Percentiles rank a stretch among this genome's conserved stretches.
Conservation (phyloP, 2,888 invertebrate species). For the Crocallis elinguaria region DNA sequence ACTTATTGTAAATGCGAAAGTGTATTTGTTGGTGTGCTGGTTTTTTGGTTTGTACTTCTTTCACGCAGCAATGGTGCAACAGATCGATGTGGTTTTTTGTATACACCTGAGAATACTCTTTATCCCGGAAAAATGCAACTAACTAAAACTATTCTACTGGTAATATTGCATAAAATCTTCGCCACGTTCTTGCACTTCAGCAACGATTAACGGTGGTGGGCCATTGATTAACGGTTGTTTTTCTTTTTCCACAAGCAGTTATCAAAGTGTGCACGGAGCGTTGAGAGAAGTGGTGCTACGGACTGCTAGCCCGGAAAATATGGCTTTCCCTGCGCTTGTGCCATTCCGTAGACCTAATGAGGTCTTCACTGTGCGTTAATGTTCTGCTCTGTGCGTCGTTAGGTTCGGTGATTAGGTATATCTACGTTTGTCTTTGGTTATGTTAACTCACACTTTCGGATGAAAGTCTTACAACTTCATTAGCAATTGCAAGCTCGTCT, state of each 20-base stretch:
- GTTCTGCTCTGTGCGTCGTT: constrained; percentile 29
- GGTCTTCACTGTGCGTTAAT: constrained; percentile 31
- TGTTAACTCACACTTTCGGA: constrained; percentile 4
- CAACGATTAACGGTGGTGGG: background rate
- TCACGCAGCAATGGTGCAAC: too few relatives aligned
- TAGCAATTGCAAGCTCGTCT: background rate
- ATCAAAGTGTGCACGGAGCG: constrained; percentile 67
- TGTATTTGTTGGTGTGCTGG: too few relatives aligned
- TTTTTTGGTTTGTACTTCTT: too few relatives aligned
- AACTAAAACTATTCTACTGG: too few relatives aligned
- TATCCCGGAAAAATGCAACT: too few relatives aligned
- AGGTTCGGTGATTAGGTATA: constrained; percentile 4
- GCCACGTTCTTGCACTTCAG: too few relatives aligned
- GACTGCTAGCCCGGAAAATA: constrained; percentile 72
- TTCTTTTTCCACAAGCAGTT: constrained; percentile 43
- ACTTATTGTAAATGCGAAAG: too few relatives aligned
- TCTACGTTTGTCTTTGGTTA: too few relatives aligned
- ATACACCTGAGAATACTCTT: too few relatives aligned
- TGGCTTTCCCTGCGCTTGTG: constrained; percentile 68
- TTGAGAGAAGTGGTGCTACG: constrained; percentile 67
- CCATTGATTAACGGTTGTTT: constrained; percentile 22
- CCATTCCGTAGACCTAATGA: too few relatives aligned
- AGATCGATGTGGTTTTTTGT: too few relatives aligned
- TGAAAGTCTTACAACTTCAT: constrained; percentile 9
- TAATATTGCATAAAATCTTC: background rate